A percentile compares a stretch with the other conserved stretches of the same genome.
These are phyloP conservation scores for Peromyscus melanophrys DNA, from an alignment of 2,797 vertebrate genomes.

Conservation along the genomic window DNA sequence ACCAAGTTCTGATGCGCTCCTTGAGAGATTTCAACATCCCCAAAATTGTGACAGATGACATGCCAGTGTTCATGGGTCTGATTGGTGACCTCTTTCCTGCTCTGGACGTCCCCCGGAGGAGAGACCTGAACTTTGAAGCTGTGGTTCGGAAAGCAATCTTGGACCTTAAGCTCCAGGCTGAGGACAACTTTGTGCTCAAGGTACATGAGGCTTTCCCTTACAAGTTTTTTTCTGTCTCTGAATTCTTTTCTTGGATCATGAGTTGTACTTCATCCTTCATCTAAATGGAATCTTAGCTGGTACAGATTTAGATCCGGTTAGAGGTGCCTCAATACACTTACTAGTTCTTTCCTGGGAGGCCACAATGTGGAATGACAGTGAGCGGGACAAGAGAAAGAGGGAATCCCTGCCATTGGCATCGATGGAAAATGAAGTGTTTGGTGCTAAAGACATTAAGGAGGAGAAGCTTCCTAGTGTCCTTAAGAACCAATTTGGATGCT, in stretches of 20 bases:
- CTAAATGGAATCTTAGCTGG: background rate
- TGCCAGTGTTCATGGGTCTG: slow-evolving; percentile 97
- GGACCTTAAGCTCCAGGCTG: slow-evolving; percentile 95
- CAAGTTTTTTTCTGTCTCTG: background rate
- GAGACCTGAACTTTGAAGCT: slow-evolving; percentile 93
- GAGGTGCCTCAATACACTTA: background rate
- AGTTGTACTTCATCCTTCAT: background rate
- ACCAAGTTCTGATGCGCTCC: slow-evolving; percentile 97
- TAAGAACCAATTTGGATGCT: background rate
- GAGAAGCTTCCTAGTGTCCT: background rate
- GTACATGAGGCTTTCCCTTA: slow-evolving; percentile 82
- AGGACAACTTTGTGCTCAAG: slow-evolving; percentile 98
- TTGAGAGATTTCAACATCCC: slow-evolving; percentile 97
- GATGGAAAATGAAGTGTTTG: background rate
- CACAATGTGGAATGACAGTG: background rate
- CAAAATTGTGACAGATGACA: slow-evolving; percentile 96
- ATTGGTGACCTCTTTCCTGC: slow-evolving; percentile 96
- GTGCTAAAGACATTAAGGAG: background rate
- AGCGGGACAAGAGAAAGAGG: background rate
- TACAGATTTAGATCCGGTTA: background rate
- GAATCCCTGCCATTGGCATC: background rate
- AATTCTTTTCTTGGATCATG: background rate
- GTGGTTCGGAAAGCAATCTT: slow-evolving; percentile 94
- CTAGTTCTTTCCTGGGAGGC: background rate
- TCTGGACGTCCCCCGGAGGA: slow-evolving; percentile 94